Base-by-base conservation (phyloP, 2,888 invertebrate species). In the Caenorhabditis sp. region DNA sequence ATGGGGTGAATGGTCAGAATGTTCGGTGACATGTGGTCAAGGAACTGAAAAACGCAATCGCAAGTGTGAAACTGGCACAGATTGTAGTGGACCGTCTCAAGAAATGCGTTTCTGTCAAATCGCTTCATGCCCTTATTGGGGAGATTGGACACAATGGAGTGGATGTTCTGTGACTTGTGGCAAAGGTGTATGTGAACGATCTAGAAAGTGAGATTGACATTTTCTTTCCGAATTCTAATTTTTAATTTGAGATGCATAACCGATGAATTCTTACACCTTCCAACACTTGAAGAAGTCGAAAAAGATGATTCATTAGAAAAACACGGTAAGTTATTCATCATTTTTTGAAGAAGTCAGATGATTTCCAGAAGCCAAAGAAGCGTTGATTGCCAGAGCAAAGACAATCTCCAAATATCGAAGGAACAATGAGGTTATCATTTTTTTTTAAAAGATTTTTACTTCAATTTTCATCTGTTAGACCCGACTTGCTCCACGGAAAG, bases 91-190 rank as follows among this genome's bases (percentile, higher is more conserved):
- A 1, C 69, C 77, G 3, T 59, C 76, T 1, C 65, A 69, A 50
- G 78, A 81, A 51, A 74, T 81, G 76, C 49, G 71, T 0, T 80
- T 80, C 66, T 80, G 80, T 60, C 80, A 80, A 66, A 58, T 81
- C 1, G 74, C 81, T 0, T 75, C 81, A 17, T 82, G 82, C 63
- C 82, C 82, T 1, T 82, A 79, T 64, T 82, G 79, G 79, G 72
- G 77, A 21, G 79, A 79, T 60, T 82, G 82, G 82, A 66, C 62
- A 19, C 68, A 71, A 23, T 82, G 82, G 82, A 70, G 79, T 51
- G 82, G 82, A 1, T 82, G 82, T 24, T 82, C 82, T 21, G 80
- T 79, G 49, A 80, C 71, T 37, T 80, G 80, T 61, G 82, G 82
- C 23, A 62, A 69, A 57, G 82, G 82, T 27, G 77, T 78, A 14